A percentile compares a stretch with the other conserved stretches of the same genome.
phyloP scores from a whole-genome alignment of 2,888 invertebrate species.

The Melanargia galathea region DNA sequence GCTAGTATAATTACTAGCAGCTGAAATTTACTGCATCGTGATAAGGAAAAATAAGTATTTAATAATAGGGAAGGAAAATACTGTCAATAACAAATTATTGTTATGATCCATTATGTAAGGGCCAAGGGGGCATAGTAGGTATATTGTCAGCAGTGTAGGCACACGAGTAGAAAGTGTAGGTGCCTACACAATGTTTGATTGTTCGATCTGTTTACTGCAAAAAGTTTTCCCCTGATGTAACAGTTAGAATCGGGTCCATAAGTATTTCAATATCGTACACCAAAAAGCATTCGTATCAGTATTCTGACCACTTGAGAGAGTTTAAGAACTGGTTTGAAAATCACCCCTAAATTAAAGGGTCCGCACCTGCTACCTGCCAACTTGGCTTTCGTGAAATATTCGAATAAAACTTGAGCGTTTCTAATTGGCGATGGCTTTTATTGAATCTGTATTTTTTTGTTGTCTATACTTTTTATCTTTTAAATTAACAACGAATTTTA shows the following conservation, averaged over 20 bases:
- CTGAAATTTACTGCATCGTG: too few species aligned
- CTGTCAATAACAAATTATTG: not conserved
- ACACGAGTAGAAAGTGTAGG: too few species aligned
- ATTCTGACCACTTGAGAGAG: not conserved
- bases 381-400: constrained; percentile 19
- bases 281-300: not conserved
- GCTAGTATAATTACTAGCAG: too few species aligned
- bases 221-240: not conserved
- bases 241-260: not conserved
- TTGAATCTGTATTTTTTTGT: not conserved
- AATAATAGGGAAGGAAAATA: constrained; percentile 11
- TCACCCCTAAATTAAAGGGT: constrained; percentile 36
- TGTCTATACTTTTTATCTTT: not conserved
- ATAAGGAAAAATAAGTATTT: not conserved
- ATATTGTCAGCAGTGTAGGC: too few species aligned
- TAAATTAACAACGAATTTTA: too few species aligned
- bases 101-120: too few species aligned
- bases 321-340: constrained; percentile 14
- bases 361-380: constrained; percentile 64
- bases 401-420: not conserved
- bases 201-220: not conserved
- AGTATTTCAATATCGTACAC: constrained; percentile 11
- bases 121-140: too few species aligned
- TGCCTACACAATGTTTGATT: too few species aligned
- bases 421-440: constrained; percentile 3